These are phyloP conservation scores for Zeuzera pyrina DNA, from an alignment of 2,888 invertebrate genomes.

Conservation along the genomic window DNA sequence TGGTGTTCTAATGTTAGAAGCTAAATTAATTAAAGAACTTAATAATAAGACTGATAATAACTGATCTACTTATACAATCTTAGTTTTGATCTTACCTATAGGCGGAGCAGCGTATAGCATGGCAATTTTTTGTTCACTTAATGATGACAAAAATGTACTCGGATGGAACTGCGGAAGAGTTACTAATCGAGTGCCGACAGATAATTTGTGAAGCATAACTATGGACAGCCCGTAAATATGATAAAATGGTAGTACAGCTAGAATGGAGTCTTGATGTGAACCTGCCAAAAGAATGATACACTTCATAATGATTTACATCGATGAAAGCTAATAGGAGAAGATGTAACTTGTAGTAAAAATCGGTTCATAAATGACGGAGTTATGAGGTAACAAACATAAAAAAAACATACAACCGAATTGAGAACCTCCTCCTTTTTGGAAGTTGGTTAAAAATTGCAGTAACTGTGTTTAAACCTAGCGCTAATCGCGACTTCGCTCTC, in stretches of 20 bases:
- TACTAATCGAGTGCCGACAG: conserved; percentile 74
- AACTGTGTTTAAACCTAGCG: no score
- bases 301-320: no score
- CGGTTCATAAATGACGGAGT: no score
- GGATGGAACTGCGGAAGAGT: conserved; percentile 83
- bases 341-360: no score
- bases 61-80: neutral
- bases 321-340: no score
- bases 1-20: no score
- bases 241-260: conserved; percentile 81
- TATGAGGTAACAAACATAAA: no score
- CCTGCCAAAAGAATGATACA: conserved; percentile 41
- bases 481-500: no score
- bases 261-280: conserved; percentile 68
- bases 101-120: conserved; percentile 82
- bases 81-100: conserved; percentile 72
- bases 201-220: conserved; percentile 69
- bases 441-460: no score
- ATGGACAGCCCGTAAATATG: conserved; percentile 82
- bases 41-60: neutral
- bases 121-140: conserved; percentile 74
- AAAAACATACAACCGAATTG: no score
- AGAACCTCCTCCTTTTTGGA: no score
- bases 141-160: conserved; percentile 73
- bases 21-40: neutral